Evolutionary conservation across 2,888 invertebrate species (phyloP), one percentile per base, ranked within the genome.

Genomic region (Fragum sueziense): DNA sequence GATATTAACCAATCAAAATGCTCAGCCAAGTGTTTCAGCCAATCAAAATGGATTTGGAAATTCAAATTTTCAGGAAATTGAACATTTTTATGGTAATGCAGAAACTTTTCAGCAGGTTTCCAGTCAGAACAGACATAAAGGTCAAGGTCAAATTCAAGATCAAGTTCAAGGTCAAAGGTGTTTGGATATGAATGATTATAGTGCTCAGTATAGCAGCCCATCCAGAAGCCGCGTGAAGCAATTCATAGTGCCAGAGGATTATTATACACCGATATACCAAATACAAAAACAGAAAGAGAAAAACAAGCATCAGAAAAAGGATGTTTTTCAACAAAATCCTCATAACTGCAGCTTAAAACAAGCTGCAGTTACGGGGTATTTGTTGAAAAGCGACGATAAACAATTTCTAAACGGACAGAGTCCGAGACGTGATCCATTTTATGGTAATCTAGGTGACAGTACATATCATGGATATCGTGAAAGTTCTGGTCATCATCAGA

Each of bases 181-280:
- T 47, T 4, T 47, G 4, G n/a, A 17, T 20, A 22, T 31, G 67
- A 47, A 47, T 41, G 22, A 9, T 1, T 34, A 76, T 22, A 77
- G 73, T 17, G 54, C 52, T 34, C 33, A 76, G 6, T 80, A 80
- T 68, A 80, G 65, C 65, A 76, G 70, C 59, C 80, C 80, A 41
- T 61, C 68, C 17, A 71, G 59, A 67, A 83, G 80, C 57, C 77
- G 72, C 34, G 83, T 84, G 7, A 84, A 84, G 33, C 83, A 84
- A 37, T 80, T 33, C 37, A 80, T 84, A 27, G 83, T 84, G 3
- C 83, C 83, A 0, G 83, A 84, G 27, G 76, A 84, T 41, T 84
- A 84, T 33, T 84, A 84, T 34, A 47, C 72, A 25, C 31, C 72
- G 1, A 31, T 72, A 29, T 41, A 72, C 25, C 61, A 72, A 33